Percentiles rank a stretch among this genome's conserved stretches.
Conservation (phyloP, 2,888 invertebrate genomes). For the Epirrita christyi region DNA sequence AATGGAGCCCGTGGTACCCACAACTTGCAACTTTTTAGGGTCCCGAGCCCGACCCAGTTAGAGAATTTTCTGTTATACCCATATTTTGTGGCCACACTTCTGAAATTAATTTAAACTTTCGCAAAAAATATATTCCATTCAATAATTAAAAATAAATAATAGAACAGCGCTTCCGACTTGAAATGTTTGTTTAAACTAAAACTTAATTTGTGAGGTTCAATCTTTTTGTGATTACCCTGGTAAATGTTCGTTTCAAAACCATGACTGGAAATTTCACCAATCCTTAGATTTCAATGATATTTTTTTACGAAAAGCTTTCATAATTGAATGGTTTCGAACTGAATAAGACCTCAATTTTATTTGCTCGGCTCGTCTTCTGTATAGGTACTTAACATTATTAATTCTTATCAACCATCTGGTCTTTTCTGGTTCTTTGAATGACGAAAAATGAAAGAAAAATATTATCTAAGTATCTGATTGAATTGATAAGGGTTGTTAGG, state of each 20-base stretch:
- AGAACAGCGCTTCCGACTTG: too few species aligned
- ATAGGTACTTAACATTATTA: slow-evolving; percentile 61
- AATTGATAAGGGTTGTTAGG: slow-evolving; percentile 69
- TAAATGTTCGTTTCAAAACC: slow-evolving; percentile 26
- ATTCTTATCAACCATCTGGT: slow-evolving; percentile 52
- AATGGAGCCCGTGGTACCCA: slow-evolving; percentile 32
- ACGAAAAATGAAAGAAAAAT: slow-evolving; percentile 40
- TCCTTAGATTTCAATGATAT: slow-evolving; percentile 37
- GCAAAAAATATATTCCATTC: not conserved
- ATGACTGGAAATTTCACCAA: slow-evolving; percentile 34
- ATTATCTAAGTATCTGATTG: slow-evolving; percentile 62
- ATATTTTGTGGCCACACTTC: slow-evolving; percentile 16
- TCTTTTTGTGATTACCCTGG: slow-evolving; percentile 8
- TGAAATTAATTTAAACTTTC: slow-evolving; percentile 24
- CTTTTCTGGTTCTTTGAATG: slow-evolving; percentile 47
- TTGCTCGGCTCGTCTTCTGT: slow-evolving; percentile 41
- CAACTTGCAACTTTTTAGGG: slow-evolving; percentile 31
- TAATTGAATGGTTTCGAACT: slow-evolving; percentile 45
- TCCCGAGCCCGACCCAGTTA: slow-evolving; percentile 32
- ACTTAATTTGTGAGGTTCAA: not conserved
- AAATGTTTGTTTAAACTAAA: not conserved
- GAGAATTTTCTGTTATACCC: slow-evolving; percentile 13
- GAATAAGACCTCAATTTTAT: slow-evolving; percentile 42
- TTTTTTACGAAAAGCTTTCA: slow-evolving; percentile 40
- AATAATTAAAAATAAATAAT: not conserved